phyloP scores from a whole-genome alignment of 2,888 invertebrate genomes.

The Spodoptera exigua region DNA sequence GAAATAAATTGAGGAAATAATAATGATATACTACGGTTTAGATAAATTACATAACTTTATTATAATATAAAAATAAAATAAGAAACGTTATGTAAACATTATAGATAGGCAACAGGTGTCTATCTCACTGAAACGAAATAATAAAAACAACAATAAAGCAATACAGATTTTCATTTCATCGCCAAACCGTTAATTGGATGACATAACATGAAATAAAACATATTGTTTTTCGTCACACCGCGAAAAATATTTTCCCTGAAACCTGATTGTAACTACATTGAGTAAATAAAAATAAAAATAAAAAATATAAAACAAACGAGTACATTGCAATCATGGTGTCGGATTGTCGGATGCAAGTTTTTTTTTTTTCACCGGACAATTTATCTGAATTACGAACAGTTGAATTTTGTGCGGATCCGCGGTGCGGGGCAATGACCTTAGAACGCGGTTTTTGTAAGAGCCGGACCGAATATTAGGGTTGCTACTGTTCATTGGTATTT shows the following conservation, averaged over 20 bases:
- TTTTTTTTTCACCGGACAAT: slow-evolving; percentile 52
- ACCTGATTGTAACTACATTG: slow-evolving; percentile 20
- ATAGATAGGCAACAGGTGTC: too few relatives aligned
- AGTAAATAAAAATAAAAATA: slow-evolving; percentile 21
- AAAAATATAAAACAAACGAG: too few relatives aligned
- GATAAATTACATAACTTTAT: too few relatives aligned
- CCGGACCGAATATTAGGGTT: slow-evolving; percentile 25
- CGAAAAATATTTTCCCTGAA: slow-evolving; percentile 15
- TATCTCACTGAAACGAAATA: background rate
- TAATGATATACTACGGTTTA: too few relatives aligned
- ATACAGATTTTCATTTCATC: slow-evolving; percentile 18
- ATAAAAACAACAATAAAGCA: slow-evolving; percentile 11
- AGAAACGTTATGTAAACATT: too few relatives aligned
- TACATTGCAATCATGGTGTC: slow-evolving; percentile 33
- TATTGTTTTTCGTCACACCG: slow-evolving; percentile 22
- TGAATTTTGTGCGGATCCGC: slow-evolving; percentile 40
- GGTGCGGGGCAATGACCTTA: slow-evolving; percentile 42
- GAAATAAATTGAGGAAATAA: background rate
- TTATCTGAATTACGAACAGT: slow-evolving; percentile 51
- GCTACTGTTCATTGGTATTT: background rate
- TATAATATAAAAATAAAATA: too few relatives aligned
- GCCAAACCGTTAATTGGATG: slow-evolving; percentile 9
- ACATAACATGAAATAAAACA: background rate
- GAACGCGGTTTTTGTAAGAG: slow-evolving; percentile 36
- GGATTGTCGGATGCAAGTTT: slow-evolving; percentile 39